These are phyloP conservation scores for Ophthalmolycus amberensis DNA, from an alignment of 2,113 vertebrate genomes.

Conservation along the genomic window DNA sequence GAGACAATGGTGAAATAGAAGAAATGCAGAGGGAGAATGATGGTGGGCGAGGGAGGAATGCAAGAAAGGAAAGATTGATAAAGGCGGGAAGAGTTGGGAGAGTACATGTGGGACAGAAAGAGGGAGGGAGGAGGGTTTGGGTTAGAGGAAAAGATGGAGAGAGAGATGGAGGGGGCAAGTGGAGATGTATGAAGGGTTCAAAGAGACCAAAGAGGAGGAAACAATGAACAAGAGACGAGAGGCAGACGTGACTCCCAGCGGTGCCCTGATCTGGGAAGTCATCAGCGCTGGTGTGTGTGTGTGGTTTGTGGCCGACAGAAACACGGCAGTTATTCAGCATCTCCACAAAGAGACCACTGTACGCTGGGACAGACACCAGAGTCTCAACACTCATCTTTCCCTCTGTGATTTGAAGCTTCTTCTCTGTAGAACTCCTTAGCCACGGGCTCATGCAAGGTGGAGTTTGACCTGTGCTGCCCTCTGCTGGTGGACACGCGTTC, in stretches of 20 bases:
- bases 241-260: slow-evolving; percentile 25
- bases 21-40: slow-evolving; percentile 8
- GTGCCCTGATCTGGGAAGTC: slow-evolving; percentile 50
- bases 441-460: neutral
- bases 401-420: slow-evolving; percentile 36
- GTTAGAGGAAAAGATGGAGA: slow-evolving; percentile 10
- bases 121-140: neutral
- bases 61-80: neutral
- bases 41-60: slow-evolving; percentile 48
- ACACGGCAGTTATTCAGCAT: slow-evolving; percentile 53
- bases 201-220: slow-evolving; percentile 11
- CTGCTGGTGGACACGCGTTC: slow-evolving; percentile 59
- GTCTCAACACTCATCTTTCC: slow-evolving; percentile 25
- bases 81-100: neutral
- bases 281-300: slow-evolving; percentile 20
- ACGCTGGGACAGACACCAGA: slow-evolving; percentile 23
- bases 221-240: slow-evolving; percentile 60
- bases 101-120: neutral
- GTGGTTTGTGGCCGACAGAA: slow-evolving; percentile 14
- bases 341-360: slow-evolving; percentile 65
- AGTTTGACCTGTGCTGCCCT: slow-evolving; percentile 71
- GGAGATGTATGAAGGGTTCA: slow-evolving; percentile 7
- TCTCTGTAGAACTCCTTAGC: neutral
- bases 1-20: slow-evolving; percentile 13
- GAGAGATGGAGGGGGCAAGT: neutral